Evolutionary conservation across 1,140 invertebrate genomes (phyloP), one percentile per base, ranked within the genome.

Genomic region (Brachionus plicatilis): DNA sequence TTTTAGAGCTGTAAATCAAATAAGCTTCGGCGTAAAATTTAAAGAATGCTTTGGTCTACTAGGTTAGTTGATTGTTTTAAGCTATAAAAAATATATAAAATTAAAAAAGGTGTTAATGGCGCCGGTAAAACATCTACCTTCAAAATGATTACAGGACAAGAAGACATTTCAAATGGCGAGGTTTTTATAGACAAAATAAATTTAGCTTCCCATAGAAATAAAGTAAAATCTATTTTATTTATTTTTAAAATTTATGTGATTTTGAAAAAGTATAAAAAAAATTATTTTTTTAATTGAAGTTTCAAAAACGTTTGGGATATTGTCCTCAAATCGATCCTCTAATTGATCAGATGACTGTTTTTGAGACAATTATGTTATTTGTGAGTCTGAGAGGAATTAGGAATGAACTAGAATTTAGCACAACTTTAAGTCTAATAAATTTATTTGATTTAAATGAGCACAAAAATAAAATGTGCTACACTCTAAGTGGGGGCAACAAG

Each of bases 401-500:
- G 45, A 80, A 86, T 24, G 27, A 85, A 20, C 14, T 86, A 89
- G 11, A 83, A 90, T 4, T 86, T 87, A 86, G 68, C 85, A 85
- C 87, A 88, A 82, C 85, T 86, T 83, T 9, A 53, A 41, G 17
- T 37, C 33, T 80, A 37, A 37, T 80, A 12, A n/a, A 65, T 80
- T 43, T 80, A 17, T 43, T 80, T 4, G 50, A 80, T 56, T 20
- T 80, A 24, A 56, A 80, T 37, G 78, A 80, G 43, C 78, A 60
- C 56, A 8, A 20, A 41, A 65, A 56, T 65, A 80, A 80, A 43
- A 80, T 68, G 91, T 91, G 33, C 91, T 91, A 53, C 91, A 91
- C 85, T 37, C 11, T 80, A 12, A 90, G 89, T 86, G 88, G 90
- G 43, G 90, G 90, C 2, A 91, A 88, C 72, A 88, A 89, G 84